Base-by-base conservation (phyloP, 2,113 vertebrate genomes). In the Callipepla squamata region DNA sequence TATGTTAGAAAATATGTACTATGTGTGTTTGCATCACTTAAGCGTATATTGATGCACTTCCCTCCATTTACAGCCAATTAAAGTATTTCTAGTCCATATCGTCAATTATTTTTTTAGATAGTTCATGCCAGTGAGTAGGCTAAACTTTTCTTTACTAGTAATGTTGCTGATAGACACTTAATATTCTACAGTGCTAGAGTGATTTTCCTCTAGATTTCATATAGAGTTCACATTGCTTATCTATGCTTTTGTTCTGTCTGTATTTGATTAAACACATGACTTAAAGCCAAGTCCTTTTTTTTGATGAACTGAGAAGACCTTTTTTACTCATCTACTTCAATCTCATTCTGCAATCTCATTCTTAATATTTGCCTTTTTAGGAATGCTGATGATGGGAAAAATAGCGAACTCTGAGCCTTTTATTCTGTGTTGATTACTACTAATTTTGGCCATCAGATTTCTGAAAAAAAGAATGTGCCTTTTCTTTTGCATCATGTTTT, bases 331-430 rank as follows among this genome's bases (percentile, higher is more conserved):
- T 38, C 28, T 5, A 21, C 30, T 92, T 73, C 8, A 70, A 44
- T 82, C 40, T 62, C 19, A 13, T 82, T 72, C 36, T 30, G 36
- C 20, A 26, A 26, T 38, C 48, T 72, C 34, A 11, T 92, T 89
- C 22, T 91, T 57, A 59, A n/a, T 90, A n/a, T 84, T 51, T 89
- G 23, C 53, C 25, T 81, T 72, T 38, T 51, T 91, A 86, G 38
- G 53, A 79, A 22, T 8, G 7, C 22, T 86, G 45, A 20, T 57
- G 69, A 32, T 15, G 16, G 77, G 40, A 51, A 76, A 86, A 42
- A 50, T 30, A 62, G 11, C 7, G 82, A 66, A 45, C 34, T 25
- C 77, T 25, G 69, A 44, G 44, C 23, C 26, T 76, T 68, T 91
- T 66, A 34, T 57, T 6, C 55, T 74, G 40, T 68, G 10, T 23